Evolutionary conservation across 2,888 invertebrate genomes (phyloP).

Genomic region (Ophioninae sp.): DNA sequence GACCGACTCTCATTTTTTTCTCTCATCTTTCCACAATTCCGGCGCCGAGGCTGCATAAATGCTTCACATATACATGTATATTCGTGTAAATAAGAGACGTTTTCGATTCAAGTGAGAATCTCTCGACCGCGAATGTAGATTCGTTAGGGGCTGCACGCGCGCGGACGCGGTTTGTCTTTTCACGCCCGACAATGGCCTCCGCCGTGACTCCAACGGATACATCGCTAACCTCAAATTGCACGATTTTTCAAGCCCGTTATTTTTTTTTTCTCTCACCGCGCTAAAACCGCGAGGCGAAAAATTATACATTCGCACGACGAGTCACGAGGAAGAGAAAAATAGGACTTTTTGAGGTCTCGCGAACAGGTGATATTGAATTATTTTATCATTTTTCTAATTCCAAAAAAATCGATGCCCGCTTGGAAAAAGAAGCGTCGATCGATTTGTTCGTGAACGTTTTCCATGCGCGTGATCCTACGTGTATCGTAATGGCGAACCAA

Average conservation of each 20-base stretch:
- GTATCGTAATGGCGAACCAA: background rate
- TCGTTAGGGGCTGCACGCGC: background rate
- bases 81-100: conserved; percentile 9
- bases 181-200: conserved; percentile 54
- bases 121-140: conserved; percentile 8
- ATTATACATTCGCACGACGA: background rate
- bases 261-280: conserved; percentile 1
- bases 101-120: background rate
- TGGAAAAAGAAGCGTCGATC: background rate
- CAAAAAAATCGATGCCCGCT: too few species aligned
- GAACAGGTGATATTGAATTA: background rate
- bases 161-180: conserved; percentile 1
- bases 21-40: conserved; percentile 17
- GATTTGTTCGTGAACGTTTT: background rate
- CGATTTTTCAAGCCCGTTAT: conserved; percentile 21
- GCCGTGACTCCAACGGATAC: conserved; percentile 19
- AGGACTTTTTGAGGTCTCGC: background rate
- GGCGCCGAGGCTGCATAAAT: conserved; percentile 4
- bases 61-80: conserved; percentile 22
- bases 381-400: background rate
- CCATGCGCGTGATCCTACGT: background rate
- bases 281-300: background rate
- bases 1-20: conserved; percentile 4
- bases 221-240: conserved; percentile 36
- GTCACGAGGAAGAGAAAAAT: background rate